Percentiles rank a stretch among this genome's conserved stretches.
Conservation (phyloP, 2,888 invertebrate genomes). For the Scaeva pyrastri region DNA sequence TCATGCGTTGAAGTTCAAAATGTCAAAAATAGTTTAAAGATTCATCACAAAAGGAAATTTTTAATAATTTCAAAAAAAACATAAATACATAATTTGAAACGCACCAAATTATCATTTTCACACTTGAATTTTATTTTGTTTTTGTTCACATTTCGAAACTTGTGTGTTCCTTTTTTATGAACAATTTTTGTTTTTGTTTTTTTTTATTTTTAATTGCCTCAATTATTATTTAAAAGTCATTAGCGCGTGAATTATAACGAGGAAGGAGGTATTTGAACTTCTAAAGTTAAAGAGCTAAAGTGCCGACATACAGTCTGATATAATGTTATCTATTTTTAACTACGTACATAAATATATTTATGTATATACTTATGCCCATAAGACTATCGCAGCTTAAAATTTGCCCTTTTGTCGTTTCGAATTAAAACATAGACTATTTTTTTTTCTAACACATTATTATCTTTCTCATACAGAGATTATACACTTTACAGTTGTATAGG, state of each 20-base stretch:
- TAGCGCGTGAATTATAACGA: slow-evolving; percentile 20
- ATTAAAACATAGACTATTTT: neutral
- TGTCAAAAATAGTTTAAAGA: neutral
- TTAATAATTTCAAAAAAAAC: no score
- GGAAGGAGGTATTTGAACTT: slow-evolving; percentile 3
- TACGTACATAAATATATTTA: no score
- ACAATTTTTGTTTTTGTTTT: neutral
- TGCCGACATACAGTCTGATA: slow-evolving; percentile 12
- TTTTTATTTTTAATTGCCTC: slow-evolving; percentile 21
- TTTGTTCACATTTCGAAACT: no score
- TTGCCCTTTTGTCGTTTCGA: slow-evolving; percentile 11
- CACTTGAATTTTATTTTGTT: neutral
- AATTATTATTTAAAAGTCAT: slow-evolving; percentile 17
- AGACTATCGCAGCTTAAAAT: no score
- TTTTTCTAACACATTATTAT: slow-evolving; percentile 21
- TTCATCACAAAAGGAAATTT: no score
- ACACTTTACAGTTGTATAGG: no score
- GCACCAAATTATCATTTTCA: neutral
- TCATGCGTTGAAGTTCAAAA: neutral
- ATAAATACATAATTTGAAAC: neutral
- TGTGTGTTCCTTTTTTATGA: neutral
- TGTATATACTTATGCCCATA: no score
- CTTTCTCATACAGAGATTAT: neutral
- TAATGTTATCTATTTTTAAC: neutral
- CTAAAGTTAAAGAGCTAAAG: slow-evolving; percentile 9